Conservation (phyloP, 2,888 invertebrate species). For the Meiosimyza platycephala region DNA sequence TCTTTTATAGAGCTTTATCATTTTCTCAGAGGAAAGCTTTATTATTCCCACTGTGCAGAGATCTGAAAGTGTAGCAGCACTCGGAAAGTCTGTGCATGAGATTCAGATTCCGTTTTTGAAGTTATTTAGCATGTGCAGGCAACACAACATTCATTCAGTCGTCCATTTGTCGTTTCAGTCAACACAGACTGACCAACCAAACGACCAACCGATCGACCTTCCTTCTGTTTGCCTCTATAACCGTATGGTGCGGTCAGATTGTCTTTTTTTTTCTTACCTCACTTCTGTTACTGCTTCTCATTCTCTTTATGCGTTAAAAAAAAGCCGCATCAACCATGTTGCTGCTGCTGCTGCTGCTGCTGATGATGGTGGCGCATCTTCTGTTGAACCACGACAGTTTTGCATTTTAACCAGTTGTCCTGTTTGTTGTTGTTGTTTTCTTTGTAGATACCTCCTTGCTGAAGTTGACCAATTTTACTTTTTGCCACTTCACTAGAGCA, state of each 20-base stretch:
- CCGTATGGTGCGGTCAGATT: slow-evolving; percentile 10
- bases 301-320: slow-evolving; percentile 23
- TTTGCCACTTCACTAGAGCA: slow-evolving; percentile 26
- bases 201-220: slow-evolving; percentile 5
- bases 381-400: slow-evolving; percentile 19
- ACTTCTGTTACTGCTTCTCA: slow-evolving; percentile 15
- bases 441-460: slow-evolving; percentile 7
- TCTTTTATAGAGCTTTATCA: too few relatives aligned
- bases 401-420: slow-evolving; percentile 23
- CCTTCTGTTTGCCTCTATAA: neutral
- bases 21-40: too few relatives aligned
- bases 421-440: neutral
- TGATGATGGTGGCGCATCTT: slow-evolving; percentile 24
- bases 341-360: slow-evolving; percentile 10
- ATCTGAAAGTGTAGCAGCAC: neutral
- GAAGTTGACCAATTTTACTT: slow-evolving; percentile 30
- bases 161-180: slow-evolving; percentile 2
- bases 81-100: slow-evolving; percentile 8
- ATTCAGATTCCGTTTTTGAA: slow-evolving; percentile 7
- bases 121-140: slow-evolving; percentile 35
- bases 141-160: slow-evolving; percentile 3
- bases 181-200: too few relatives aligned
- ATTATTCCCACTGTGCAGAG: slow-evolving; percentile 11
- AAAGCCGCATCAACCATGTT: slow-evolving; percentile 8
- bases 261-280: slow-evolving; percentile 2